phyloP scores from a whole-genome alignment of 2,888 invertebrate species.

The Pachymerium ferrugineum region DNA sequence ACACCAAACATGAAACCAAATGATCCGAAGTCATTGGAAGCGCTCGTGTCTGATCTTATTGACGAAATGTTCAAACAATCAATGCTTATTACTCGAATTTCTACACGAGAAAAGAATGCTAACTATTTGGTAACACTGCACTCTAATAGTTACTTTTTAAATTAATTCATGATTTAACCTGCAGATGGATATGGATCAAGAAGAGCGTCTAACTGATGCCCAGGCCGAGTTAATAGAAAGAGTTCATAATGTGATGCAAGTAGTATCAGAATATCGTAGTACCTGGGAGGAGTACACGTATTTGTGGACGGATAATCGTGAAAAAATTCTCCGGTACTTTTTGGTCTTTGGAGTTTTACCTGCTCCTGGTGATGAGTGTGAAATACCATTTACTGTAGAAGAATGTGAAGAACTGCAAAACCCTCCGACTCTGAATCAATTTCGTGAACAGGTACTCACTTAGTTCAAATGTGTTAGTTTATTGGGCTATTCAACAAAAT shows the following conservation, averaged over 20 bases:
- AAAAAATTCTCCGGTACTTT: conserved; percentile 83
- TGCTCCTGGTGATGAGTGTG: too few species aligned
- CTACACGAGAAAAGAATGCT: conserved; percentile 46
- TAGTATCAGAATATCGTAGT: conserved; percentile 50
- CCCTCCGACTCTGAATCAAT: conserved; percentile 80
- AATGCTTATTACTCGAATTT: conserved; percentile 64
- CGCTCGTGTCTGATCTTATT: conserved; percentile 68
- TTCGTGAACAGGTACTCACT: conserved; percentile 79
- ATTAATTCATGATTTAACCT: too few species aligned
- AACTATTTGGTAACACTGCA: conserved; percentile 27
- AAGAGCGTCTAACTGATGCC: conserved; percentile 80
- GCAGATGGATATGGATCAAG: conserved; percentile 64
- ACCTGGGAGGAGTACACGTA: conserved; percentile 65
- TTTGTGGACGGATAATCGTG: conserved; percentile 83
- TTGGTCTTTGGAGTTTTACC: conserved; percentile 50
- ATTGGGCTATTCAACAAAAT: too few species aligned
- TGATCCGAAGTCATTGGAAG: conserved; percentile 70
- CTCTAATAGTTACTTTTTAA: too few species aligned
- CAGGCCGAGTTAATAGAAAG: conserved; percentile 70
- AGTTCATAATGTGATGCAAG: conserved; percentile 56
- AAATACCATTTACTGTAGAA: too few species aligned
- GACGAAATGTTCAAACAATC: conserved; percentile 78
- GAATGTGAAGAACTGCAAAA: conserved; percentile 37
- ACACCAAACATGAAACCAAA: conserved; percentile 78
- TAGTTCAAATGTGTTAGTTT: too few species aligned